A percentile compares a stretch with the other conserved stretches of the same genome.
Conservation (phyloP, 1,140 invertebrate genomes). For the Aphaenogaster rudis region DNA sequence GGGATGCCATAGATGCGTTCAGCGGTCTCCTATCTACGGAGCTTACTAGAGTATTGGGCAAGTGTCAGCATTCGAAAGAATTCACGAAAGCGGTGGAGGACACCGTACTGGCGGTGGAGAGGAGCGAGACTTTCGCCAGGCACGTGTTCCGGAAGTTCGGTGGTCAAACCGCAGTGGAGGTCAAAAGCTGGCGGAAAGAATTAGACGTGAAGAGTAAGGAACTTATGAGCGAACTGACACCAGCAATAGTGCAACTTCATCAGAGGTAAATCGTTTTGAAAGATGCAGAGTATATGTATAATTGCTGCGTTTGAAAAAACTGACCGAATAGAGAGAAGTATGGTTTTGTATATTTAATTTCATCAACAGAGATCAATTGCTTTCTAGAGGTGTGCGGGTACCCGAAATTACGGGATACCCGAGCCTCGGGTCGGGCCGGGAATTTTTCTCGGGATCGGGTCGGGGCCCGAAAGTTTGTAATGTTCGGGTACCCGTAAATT, state of each 20-base stretch:
- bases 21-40: slow-evolving; percentile 88
- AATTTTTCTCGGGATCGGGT: too few relatives aligned
- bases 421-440: too few relatives aligned
- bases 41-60: slow-evolving; percentile 85
- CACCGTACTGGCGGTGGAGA: slow-evolving; percentile 81
- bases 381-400: too few relatives aligned
- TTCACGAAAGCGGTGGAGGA: slow-evolving; percentile 86
- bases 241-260: slow-evolving; percentile 88
- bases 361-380: not conserved
- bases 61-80: slow-evolving; percentile 86
- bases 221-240: slow-evolving; percentile 83
- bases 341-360: not conserved
- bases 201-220: slow-evolving; percentile 84
- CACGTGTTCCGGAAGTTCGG: slow-evolving; percentile 79
- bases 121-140: slow-evolving; percentile 78
- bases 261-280: slow-evolving; percentile 85
- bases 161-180: slow-evolving; percentile 74
- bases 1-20: slow-evolving; percentile 90
- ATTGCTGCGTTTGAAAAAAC: not conserved
- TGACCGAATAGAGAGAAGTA: not conserved
- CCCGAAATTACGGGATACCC: too few relatives aligned
- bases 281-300: not conserved
- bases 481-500: too few relatives aligned
- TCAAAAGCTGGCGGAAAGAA: slow-evolving; percentile 84
- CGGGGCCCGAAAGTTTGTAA: too few relatives aligned